Conservation (phyloP, 2,113 vertebrate species). For the Montifringilla adamsi region DNA sequence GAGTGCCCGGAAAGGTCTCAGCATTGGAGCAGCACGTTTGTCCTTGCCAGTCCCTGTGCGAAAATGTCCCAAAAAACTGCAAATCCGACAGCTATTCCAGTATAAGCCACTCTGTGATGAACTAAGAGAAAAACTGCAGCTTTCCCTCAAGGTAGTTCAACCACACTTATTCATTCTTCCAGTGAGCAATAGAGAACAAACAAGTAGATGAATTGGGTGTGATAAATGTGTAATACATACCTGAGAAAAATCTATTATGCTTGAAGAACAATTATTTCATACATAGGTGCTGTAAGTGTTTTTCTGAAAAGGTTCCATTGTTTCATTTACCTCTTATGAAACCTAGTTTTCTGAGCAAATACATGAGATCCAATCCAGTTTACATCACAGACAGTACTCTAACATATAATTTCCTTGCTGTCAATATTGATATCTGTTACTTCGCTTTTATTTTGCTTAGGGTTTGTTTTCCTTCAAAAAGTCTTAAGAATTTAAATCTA, state of each 20-base stretch:
- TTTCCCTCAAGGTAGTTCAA: constrained; percentile 80
- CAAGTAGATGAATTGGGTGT: background rate
- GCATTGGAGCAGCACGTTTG: constrained; percentile 23
- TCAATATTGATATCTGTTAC: background rate
- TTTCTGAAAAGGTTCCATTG: background rate
- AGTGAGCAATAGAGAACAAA: background rate
- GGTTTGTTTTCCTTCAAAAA: background rate
- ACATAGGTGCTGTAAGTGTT: background rate
- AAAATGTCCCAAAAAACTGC: constrained; percentile 80
- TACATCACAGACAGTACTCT: background rate
- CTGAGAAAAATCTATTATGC: background rate
- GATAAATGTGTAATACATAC: background rate
- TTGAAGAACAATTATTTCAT: background rate
- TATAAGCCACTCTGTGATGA: constrained; percentile 69
- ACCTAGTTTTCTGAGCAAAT: background rate
- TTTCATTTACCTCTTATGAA: background rate
- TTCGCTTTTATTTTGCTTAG: background rate
- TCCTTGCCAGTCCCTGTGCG: background rate
- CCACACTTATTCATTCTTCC: background rate
- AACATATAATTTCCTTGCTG: background rate
- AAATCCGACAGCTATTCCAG: constrained; percentile 81
- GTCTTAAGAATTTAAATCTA: background rate
- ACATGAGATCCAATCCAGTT: background rate
- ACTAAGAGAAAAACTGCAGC: constrained; percentile 73
- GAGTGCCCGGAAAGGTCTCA: constrained; percentile 65